Evolutionary conservation across 1,140 invertebrate genomes (phyloP).

Genomic region (Armadillidium nasatum): DNA sequence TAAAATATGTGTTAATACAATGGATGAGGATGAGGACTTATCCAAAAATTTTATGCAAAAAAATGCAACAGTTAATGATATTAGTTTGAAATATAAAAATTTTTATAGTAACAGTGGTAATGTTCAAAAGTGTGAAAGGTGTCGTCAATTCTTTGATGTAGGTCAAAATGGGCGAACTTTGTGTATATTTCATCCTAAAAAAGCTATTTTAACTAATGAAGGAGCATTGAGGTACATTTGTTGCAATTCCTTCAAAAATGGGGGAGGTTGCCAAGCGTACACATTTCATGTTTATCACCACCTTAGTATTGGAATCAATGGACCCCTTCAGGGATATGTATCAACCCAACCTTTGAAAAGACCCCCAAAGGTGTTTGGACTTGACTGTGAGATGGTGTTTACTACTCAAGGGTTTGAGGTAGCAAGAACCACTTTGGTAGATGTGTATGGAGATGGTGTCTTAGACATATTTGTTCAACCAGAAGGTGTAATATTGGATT

Average conservation of each 20-base stretch:
- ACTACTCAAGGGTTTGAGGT: constrained; percentile 11
- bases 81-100: neutral
- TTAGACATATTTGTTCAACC: constrained; percentile 14
- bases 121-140: neutral
- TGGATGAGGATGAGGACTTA: neutral
- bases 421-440: neutral
- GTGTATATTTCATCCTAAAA: constrained; percentile 1
- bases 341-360: neutral
- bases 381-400: constrained; percentile 20
- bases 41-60: neutral
- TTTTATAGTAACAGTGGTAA: neutral
- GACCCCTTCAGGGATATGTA: neutral
- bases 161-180: neutral
- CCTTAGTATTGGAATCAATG: neutral
- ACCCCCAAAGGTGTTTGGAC: neutral
- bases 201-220: neutral
- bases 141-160: neutral
- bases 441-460: neutral
- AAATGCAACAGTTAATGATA: neutral
- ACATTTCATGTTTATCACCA: neutral
- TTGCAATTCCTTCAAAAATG: neutral
- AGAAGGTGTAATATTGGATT: neutral
- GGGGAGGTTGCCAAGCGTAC: neutral
- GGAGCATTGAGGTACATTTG: neutral
- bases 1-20: neutral